Evolutionary conservation across 2,888 invertebrate species (phyloP).

Genomic region (Fragum whitleyi): DNA sequence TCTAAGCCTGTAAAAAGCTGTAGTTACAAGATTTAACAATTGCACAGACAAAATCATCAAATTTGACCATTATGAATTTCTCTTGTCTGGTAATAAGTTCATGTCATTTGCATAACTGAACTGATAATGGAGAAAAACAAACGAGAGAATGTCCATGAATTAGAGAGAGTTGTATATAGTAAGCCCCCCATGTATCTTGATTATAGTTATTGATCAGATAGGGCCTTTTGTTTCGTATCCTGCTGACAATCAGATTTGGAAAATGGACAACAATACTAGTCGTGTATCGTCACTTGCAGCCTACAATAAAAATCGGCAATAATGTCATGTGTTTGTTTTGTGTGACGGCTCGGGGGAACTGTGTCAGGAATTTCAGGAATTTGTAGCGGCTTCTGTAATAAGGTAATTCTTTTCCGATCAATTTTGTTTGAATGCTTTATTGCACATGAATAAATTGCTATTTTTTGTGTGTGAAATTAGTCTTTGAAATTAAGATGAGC

Average conservation of each 20-base stretch:
- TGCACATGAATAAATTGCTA: no score
- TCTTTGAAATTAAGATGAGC: no score
- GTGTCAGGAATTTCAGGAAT: constrained; percentile 20
- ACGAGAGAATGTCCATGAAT: not conserved
- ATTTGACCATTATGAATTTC: not conserved
- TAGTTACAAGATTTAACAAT: no score
- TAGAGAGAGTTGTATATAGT: not conserved
- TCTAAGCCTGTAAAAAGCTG: no score
- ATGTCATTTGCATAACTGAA: not conserved
- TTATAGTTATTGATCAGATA: constrained; percentile 16
- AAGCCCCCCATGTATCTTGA: not conserved
- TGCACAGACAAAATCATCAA: no score
- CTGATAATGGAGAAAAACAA: no score
- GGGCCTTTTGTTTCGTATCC: constrained; percentile 7
- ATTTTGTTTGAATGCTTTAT: no score
- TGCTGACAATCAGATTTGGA: not conserved
- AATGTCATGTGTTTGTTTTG: constrained; percentile 25
- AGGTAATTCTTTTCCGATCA: not conserved
- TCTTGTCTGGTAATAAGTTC: not conserved
- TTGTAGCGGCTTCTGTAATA: not conserved
- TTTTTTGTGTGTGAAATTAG: no score
- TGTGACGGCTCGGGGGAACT: constrained; percentile 3
- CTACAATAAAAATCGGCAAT: constrained; percentile 24
- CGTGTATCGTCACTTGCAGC: constrained; percentile 14
- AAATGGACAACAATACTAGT: constrained; percentile 17